Evolutionary conservation across 1,140 invertebrate species (phyloP).

Genomic region (Plutomurus gul): DNA sequence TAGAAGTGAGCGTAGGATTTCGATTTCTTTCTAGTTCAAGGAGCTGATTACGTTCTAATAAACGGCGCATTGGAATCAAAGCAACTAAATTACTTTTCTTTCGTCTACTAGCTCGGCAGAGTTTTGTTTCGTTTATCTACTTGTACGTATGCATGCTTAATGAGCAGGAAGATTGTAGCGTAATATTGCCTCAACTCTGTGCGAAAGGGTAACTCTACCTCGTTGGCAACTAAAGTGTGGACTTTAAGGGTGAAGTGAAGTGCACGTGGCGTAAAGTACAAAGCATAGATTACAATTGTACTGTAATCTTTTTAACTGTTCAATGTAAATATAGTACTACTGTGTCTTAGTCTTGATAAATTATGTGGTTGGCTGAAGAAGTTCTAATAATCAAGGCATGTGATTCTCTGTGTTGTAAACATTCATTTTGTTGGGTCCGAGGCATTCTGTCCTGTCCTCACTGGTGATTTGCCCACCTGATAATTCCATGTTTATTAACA

Average conservation of each 20-base stretch:
- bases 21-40: slow-evolving; percentile 29
- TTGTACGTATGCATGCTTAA: neutral
- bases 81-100: neutral
- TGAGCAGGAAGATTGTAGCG: neutral
- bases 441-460: no score
- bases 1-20: slow-evolving; percentile 1
- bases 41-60: neutral
- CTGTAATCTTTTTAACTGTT: neutral
- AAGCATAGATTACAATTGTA: neutral
- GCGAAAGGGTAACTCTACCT: no score
- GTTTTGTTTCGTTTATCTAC: neutral
- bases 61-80: no score
- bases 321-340: no score
- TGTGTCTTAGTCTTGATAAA: no score
- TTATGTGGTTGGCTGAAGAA: no score
- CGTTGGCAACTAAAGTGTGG: no score
- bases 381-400: no score
- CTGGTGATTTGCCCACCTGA: no score
- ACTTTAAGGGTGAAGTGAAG: neutral
- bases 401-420: no score
- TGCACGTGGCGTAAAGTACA: neutral
- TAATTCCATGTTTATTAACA: no score
- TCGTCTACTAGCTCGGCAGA: neutral
- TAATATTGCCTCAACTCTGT: neutral
- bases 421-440: no score